A percentile compares a stretch with the other conserved stretches of the same genome.
These are phyloP conservation scores for Drosophila mayri DNA, from an alignment of 1,140 invertebrate genomes.

Conservation along the genomic window DNA sequence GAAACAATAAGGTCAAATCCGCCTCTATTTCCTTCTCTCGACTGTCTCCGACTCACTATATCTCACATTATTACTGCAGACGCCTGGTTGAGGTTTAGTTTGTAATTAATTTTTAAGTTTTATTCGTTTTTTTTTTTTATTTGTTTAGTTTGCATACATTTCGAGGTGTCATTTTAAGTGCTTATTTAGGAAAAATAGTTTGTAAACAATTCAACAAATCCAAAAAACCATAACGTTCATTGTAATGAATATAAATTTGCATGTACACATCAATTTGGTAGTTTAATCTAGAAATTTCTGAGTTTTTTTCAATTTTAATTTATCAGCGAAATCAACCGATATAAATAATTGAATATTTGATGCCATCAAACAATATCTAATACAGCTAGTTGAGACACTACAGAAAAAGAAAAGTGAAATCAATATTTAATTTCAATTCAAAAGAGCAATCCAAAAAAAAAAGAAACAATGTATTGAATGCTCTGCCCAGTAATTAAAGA, in stretches of 20 bases:
- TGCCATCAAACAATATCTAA: slow-evolving; percentile 52
- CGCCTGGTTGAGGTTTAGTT: slow-evolving; percentile 58
- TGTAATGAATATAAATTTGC: slow-evolving; percentile 54
- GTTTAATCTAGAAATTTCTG: slow-evolving; percentile 36
- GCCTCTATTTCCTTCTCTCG: slow-evolving; percentile 18
- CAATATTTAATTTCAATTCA: slow-evolving; percentile 3
- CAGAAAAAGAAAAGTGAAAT: slow-evolving; percentile 54
- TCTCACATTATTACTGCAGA: slow-evolving; percentile 35
- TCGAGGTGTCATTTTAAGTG: slow-evolving; percentile 29
- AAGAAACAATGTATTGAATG: slow-evolving; percentile 10
- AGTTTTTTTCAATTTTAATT: slow-evolving; percentile 49
- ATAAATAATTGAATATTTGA: slow-evolving; percentile 19
- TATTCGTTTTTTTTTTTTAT: slow-evolving; percentile 9
- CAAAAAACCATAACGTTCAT: slow-evolving; percentile 59
- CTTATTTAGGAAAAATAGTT: slow-evolving; percentile 24
- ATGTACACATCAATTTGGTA: slow-evolving; percentile 37
- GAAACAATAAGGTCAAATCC: slow-evolving; percentile 20
- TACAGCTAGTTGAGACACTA: slow-evolving; percentile 82
- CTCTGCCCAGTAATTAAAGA: neutral
- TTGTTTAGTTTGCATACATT: slow-evolving; percentile 30
- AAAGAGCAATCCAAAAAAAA: slow-evolving; percentile 11
- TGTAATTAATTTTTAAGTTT: slow-evolving; percentile 19
- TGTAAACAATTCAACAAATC: slow-evolving; percentile 17
- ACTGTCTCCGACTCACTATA: slow-evolving; percentile 41
- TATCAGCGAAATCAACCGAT: slow-evolving; percentile 29